Conservation (phyloP, 2,888 invertebrate species). For the Seira ritae region DNA sequence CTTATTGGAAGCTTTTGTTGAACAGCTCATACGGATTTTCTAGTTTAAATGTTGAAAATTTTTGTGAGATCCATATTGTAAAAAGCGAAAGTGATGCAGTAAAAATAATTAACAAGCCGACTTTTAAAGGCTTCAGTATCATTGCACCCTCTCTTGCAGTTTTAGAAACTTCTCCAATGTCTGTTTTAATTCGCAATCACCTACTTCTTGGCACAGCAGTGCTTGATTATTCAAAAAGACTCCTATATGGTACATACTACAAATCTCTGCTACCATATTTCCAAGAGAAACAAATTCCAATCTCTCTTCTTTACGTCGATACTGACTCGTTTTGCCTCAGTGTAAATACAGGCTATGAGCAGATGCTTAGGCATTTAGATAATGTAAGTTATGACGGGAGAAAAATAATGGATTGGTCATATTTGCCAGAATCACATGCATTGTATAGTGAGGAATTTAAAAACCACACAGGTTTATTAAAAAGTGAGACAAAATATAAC, state of each 20-base stretch:
- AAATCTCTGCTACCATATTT: too few relatives aligned
- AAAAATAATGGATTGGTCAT: background rate
- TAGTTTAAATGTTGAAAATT: background rate
- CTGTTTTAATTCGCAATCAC: slow-evolving; percentile 17
- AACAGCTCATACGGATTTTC: background rate
- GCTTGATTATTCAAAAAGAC: too few relatives aligned
- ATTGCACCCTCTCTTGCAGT: background rate
- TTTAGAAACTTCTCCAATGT: background rate
- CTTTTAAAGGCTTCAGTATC: slow-evolving; percentile 19
- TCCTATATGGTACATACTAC: too few relatives aligned
- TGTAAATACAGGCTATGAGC: background rate
- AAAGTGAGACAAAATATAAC: background rate
- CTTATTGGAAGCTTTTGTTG: background rate
- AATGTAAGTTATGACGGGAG: background rate
- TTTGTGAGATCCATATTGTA: background rate
- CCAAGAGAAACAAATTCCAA: too few relatives aligned
- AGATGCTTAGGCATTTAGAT: background rate
- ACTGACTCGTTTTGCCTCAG: background rate
- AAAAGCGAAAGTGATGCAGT: background rate
- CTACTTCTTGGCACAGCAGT: background rate
- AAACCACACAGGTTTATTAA: background rate
- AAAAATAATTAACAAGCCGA: background rate
- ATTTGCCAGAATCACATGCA: background rate
- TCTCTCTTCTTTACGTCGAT: background rate
- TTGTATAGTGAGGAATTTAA: too few relatives aligned